Base-by-base conservation (phyloP, 2,113 vertebrate genomes). In the Solea solea region DNA sequence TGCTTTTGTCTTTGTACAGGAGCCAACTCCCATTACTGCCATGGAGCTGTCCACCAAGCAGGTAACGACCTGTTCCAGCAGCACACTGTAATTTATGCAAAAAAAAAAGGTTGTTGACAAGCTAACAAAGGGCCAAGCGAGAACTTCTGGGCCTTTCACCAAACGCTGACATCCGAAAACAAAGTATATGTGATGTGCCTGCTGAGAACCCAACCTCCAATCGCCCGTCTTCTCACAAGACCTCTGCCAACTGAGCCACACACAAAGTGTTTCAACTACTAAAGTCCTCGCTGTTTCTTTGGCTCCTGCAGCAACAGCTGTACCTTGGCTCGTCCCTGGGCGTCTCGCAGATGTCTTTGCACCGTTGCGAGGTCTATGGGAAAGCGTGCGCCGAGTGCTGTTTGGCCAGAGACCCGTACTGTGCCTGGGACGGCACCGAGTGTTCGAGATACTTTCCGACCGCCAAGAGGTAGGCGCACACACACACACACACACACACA, bases 31-130 rank as follows among this genome's bases (percentile, higher is more conserved):
- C 81, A 97, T 99, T 82, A 96, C 95, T 53, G 95, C 96, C n/a
- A 97, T 99, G 97, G 96, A 98, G 84, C 95, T 99, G 86, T 99
- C 97, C 57, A 98, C 97, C 50, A 99, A 99, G 80, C 97, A 99
- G 96, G 97, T 99, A 79, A 78, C 72, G 64, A 52, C 66, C 27
- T n/a, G 16, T 42, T 62, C 64, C 51, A 53, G 25, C 75, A 68
- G 25, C 75, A 68, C 69, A 3, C 57, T 25, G 50, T 75, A 13
- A 69, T 66, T 74, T 42, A n/a, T 41, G 52, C 25, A 21, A 21
- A 21, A 21, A 21, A 21, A 21, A 16, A 42, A 69, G 50, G 50
- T 15, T 81, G 81, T 58, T 41, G 73, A 85, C 61, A 65, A 51
- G 48, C 64, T 25, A 67, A 28, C 25, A 51, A 58, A 21, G 21